Evolutionary conservation across 2,888 invertebrate species (phyloP).

Genomic region (Rhingia rostrata): DNA sequence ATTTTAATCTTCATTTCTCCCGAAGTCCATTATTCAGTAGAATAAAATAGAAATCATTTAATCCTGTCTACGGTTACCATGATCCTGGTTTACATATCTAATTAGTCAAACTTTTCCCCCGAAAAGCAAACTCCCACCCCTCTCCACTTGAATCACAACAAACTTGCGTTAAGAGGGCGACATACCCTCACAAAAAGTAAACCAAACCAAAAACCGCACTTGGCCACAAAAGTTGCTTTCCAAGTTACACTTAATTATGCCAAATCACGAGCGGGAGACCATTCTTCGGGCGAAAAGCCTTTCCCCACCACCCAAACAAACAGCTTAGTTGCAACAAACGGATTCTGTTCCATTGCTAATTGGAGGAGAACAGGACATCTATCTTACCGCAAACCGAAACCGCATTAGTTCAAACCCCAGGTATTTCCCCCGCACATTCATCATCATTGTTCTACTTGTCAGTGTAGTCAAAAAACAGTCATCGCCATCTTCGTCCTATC

Average conservation of each 20-base stretch:
- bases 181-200: constrained; percentile 17
- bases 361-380: constrained; percentile 66
- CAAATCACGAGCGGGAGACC: constrained; percentile 20
- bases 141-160: constrained; percentile 31
- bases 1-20: no score
- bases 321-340: constrained; percentile 70
- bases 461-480: neutral
- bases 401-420: constrained; percentile 73
- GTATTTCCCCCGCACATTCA: constrained; percentile 58
- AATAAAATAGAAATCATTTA: constrained; percentile 11
- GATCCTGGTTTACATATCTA: constrained; percentile 56
- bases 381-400: constrained; percentile 66
- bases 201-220: constrained; percentile 58
- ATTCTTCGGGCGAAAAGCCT: constrained; percentile 1
- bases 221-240: constrained; percentile 63
- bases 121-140: constrained; percentile 4
- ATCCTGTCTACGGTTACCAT: constrained; percentile 18
- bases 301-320: constrained; percentile 31
- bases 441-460: constrained; percentile 34
- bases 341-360: constrained; percentile 66
- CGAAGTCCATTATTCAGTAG: no score
- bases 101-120: constrained; percentile 63
- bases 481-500: constrained; percentile 28
- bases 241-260: constrained; percentile 56
- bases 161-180: constrained; percentile 28